Percentiles rank a stretch among this genome's conserved stretches.
phyloP scores from a whole-genome alignment of 1,140 invertebrate species.

The Lordiphosa clarofinis region DNA sequence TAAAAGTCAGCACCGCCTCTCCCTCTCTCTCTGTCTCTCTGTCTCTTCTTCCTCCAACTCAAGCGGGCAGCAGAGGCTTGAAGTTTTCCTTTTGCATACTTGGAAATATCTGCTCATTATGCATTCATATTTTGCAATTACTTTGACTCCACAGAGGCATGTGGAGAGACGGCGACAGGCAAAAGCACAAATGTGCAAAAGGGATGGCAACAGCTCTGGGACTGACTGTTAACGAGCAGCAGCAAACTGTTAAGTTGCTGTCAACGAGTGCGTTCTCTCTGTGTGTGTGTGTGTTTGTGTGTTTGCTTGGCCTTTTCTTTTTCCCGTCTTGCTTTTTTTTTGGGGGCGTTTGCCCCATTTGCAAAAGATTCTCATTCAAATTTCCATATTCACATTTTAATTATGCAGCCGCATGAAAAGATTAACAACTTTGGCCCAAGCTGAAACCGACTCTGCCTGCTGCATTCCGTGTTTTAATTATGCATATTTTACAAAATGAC shows the following conservation, averaged over 20 bases:
- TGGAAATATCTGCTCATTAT: constrained; percentile 75
- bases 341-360: constrained; percentile 61
- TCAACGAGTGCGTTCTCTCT: constrained; percentile 25
- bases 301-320: constrained; percentile 31
- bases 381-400: constrained; percentile 75
- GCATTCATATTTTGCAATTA: constrained; percentile 76
- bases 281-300: constrained; percentile 27
- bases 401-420: constrained; percentile 73
- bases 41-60: neutral
- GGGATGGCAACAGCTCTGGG: constrained; percentile 27
- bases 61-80: constrained; percentile 24
- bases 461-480: constrained; percentile 63
- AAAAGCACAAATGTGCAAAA: constrained; percentile 53
- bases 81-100: constrained; percentile 54
- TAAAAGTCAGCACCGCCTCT: constrained; percentile 50
- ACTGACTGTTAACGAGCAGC: constrained; percentile 42
- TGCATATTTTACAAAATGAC: constrained; percentile 52
- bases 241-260: constrained; percentile 59
- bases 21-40: constrained; percentile 1
- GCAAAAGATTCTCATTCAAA: constrained; percentile 51
- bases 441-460: constrained; percentile 8
- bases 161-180: constrained; percentile 18
- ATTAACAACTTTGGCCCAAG: constrained; percentile 65
- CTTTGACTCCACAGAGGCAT: constrained; percentile 27
- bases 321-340: constrained; percentile 26